Conservation (phyloP, 2,888 invertebrate species). For the Caradrina clavipalpis region DNA sequence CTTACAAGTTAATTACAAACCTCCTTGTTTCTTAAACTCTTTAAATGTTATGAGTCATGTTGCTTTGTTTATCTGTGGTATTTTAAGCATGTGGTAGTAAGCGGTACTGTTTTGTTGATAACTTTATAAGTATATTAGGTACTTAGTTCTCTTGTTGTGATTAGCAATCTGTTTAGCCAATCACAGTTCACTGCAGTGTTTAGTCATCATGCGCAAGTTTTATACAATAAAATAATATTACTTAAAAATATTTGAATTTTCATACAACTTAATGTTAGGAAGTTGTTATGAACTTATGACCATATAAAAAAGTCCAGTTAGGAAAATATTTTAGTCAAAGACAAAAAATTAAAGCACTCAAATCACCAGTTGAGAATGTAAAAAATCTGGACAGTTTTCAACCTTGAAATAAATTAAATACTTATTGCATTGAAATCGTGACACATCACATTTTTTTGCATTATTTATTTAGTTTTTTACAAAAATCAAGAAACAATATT, state of each 20-base stretch:
- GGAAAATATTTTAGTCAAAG: neutral
- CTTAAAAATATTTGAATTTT: neutral
- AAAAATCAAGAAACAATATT: neutral
- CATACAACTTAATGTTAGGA: too few relatives aligned
- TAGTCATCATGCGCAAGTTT: neutral
- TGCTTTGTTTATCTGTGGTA: constrained; percentile 53
- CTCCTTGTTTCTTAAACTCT: constrained; percentile 53
- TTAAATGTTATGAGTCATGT: constrained; percentile 52
- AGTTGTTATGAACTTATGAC: too few relatives aligned
- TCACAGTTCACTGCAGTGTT: neutral
- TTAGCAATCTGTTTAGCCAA: constrained; percentile 23
- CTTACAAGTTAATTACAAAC: constrained; percentile 48
- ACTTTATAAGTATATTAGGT: constrained; percentile 9
- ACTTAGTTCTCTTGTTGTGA: constrained; percentile 28
- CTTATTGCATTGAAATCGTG: neutral
- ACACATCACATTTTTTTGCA: neutral
- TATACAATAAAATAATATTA: neutral
- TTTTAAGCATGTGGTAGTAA: constrained; percentile 31
- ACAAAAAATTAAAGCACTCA: neutral
- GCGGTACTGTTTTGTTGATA: constrained; percentile 28
- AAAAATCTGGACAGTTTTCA: neutral
- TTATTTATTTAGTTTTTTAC: neutral
- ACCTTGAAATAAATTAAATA: constrained; percentile 22
- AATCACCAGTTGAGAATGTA: neutral
- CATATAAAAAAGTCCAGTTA: neutral